Conservation (phyloP, 1,140 invertebrate genomes). For the Pollicipes pollicipes region DNA sequence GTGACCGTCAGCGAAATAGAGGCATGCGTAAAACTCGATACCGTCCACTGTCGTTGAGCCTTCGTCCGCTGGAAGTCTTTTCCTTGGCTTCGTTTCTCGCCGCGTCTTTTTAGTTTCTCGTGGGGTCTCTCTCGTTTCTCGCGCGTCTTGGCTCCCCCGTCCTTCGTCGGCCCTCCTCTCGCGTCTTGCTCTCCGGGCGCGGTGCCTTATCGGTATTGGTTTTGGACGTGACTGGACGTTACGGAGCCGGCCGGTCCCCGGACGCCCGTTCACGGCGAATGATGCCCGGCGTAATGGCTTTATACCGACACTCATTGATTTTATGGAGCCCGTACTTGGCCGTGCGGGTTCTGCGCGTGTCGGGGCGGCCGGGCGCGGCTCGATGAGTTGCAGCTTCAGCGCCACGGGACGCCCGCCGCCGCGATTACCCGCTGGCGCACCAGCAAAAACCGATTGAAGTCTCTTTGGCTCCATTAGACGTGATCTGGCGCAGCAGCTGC, state of each 20-base stretch:
- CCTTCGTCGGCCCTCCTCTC: background rate
- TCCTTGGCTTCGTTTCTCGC: no score
- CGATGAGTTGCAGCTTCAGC: background rate
- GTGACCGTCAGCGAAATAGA: no score
- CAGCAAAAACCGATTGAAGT: background rate
- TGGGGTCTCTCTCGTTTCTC: background rate
- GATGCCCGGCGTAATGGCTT: background rate
- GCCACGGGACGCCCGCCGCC: no score
- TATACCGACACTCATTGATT: conserved; percentile 5
- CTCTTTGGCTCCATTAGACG: background rate
- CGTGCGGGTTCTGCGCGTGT: background rate
- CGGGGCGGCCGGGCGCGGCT: no score
- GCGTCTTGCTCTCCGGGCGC: background rate
- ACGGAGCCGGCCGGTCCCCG: background rate
- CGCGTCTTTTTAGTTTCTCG: no score
- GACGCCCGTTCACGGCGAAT: background rate
- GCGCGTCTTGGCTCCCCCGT: background rate
- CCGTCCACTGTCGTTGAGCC: no score
- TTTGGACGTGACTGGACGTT: background rate
- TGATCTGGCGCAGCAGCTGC: background rate
- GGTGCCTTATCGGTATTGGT: background rate
- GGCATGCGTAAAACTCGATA: no score
- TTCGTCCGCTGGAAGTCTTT: no score
- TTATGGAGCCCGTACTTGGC: conserved; percentile 3
- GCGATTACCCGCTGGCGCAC: background rate